These are phyloP conservation scores for Rhea pennata DNA, from an alignment of 2,113 vertebrate species.

Conservation along the genomic window DNA sequence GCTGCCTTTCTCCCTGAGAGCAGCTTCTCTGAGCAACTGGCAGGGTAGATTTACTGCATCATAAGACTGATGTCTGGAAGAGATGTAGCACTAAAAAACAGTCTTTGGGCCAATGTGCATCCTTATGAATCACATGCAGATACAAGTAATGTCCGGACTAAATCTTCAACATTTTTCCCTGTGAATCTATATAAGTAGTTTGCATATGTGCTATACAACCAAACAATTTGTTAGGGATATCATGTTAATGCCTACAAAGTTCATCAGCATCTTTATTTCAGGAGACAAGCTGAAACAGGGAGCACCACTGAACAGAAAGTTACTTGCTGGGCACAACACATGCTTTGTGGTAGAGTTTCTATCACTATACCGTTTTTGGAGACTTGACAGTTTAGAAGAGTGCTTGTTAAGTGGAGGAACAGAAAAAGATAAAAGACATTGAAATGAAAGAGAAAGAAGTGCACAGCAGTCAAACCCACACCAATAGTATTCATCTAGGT, in stretches of 20 bases:
- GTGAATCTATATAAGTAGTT: neutral
- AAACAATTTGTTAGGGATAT: neutral
- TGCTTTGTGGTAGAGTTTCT: neutral
- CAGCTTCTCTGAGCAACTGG: neutral
- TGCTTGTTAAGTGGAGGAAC: neutral
- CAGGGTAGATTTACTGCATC: neutral
- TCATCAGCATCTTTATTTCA: no score
- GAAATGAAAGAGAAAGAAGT: neutral
- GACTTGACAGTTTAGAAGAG: neutral
- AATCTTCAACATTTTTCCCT: neutral
- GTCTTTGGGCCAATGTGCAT: neutral
- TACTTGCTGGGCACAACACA: neutral
- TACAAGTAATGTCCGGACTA: neutral
- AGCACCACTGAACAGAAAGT: neutral
- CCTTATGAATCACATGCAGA: neutral
- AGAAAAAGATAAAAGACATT: neutral
- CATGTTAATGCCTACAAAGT: neutral
- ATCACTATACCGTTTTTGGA: neutral
- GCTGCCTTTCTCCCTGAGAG: neutral
- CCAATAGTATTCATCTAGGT: no score
- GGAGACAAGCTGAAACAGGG: neutral
- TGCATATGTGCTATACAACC: neutral
- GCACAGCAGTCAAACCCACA: neutral
- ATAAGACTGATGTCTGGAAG: neutral
- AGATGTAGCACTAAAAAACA: rapidly evolving